Base-by-base conservation (phyloP, 2,888 invertebrate species). In the Pyrgus malvae region DNA sequence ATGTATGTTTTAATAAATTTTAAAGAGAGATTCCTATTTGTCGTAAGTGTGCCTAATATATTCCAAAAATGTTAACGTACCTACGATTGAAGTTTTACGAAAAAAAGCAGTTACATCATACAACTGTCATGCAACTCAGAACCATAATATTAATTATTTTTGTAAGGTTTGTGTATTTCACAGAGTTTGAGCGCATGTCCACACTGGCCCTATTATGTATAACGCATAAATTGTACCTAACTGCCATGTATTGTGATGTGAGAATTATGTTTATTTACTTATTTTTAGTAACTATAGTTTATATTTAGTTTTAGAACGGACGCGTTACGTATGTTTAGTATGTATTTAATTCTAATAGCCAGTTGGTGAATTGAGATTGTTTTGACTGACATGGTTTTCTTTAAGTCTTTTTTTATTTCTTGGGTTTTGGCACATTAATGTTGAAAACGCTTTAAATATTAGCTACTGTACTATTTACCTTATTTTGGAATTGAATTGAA, bases 211-310 rank as follows among this genome's bases (percentile, higher is more conserved):
- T 16, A 2, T 8, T 21, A 17, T 33, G 41, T 21, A 27, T 21
- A 38, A 44, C 40, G 29, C 45, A 48, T 48, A 49, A 33, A 45
- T 56, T 48, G 55, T 55, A 62, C 66, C 68, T 68, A 62, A 67
- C 68, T 68, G 69, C 69, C 69, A 66, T 68, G 62, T 60, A 65
- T 65, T 68, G 66, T 66, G 65, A 69, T 67, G 66, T 60, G 61
- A 61, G 55, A 58, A 59, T 60, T 35, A 12, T 50, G 23, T 44
- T 51, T 51, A 37, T 51, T 51, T 51, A 44, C 51, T 37, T 44
- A 27, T 51, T 49, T 49, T 51, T 25, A 12, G 11, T 21, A 37
- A 0, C 21, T 51, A 14, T 35, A 35, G 50, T 42, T 35, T 51
- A 51, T 44, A 37, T 42, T 44, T 35, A 44, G 35, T 27, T 61